These are phyloP conservation scores for Tigriopus japonicus DNA, from an alignment of 1,140 invertebrate genomes.

Conservation along the genomic window DNA sequence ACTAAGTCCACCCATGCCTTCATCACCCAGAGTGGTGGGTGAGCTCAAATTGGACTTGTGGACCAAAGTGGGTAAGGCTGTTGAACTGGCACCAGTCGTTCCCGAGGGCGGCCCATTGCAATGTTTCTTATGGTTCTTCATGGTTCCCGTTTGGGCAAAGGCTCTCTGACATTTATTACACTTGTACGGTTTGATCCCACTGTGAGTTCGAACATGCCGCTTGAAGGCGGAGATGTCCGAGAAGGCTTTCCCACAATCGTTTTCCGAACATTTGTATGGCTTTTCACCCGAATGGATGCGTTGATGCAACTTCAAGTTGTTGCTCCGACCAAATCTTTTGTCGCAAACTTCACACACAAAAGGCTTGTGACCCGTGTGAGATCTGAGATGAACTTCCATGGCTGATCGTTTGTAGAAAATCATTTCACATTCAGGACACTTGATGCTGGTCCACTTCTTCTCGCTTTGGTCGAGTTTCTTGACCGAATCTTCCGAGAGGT, in stretches of 20 bases:
- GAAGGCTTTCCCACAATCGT: constrained; percentile 19
- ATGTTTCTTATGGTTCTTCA: not conserved
- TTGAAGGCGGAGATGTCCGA: constrained; percentile 20
- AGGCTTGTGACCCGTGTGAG: constrained; percentile 11
- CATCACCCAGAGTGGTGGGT: too few relatives aligned
- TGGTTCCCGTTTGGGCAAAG: constrained; percentile 20
- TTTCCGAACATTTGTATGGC: constrained; percentile 15
- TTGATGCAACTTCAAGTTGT: constrained; percentile 19
- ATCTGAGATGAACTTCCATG: not conserved
- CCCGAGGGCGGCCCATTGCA: not conserved
- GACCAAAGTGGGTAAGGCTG: too few relatives aligned
- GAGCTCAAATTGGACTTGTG: too few relatives aligned
- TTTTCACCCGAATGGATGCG: constrained; percentile 19
- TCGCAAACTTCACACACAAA: constrained; percentile 20
- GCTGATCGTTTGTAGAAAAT: not conserved
- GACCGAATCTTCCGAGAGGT: too few relatives aligned
- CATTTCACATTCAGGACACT: not conserved
- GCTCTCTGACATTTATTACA: constrained; percentile 28
- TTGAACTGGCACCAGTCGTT: too few relatives aligned
- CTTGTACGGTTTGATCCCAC: constrained; percentile 24
- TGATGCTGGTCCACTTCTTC: not conserved
- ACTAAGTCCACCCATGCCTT: too few relatives aligned
- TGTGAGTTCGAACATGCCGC: constrained; percentile 25
- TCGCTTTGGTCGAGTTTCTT: too few relatives aligned
- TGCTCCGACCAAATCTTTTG: constrained; percentile 18